A percentile compares a stretch with the other conserved stretches of the same genome.
These are phyloP conservation scores for Microctenopoma stevenorrisi DNA, from an alignment of 2,797 vertebrate species.

Conservation along the genomic window DNA sequence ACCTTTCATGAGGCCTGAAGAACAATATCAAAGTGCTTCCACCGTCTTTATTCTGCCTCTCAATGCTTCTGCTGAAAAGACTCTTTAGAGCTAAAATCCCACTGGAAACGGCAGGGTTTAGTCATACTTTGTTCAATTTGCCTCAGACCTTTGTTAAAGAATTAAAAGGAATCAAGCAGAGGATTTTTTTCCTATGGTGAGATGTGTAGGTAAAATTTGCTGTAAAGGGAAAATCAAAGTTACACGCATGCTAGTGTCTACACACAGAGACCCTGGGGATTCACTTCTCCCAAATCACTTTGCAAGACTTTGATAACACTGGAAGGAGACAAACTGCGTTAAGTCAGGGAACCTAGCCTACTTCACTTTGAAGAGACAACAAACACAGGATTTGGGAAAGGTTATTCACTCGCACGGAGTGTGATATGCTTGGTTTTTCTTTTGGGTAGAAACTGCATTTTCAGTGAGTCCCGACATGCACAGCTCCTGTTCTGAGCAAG, in stretches of 20 bases:
- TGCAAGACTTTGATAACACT: slow-evolving; percentile 57
- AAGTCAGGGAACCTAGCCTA: slow-evolving; percentile 32
- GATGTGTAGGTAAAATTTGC: slow-evolving; percentile 64
- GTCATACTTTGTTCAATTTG: slow-evolving; percentile 60
- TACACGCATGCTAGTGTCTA: slow-evolving; percentile 34
- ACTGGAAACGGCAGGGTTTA: slow-evolving; percentile 51
- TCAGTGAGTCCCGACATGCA: too few relatives aligned
- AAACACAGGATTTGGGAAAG: slow-evolving; percentile 7
- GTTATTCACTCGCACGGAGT: slow-evolving; percentile 7
- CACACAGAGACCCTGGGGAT: slow-evolving; percentile 52
- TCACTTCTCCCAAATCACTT: slow-evolving; percentile 57
- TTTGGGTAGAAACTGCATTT: too few relatives aligned
- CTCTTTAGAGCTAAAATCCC: slow-evolving; percentile 61
- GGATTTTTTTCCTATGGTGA: slow-evolving; percentile 46
- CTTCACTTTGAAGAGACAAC: slow-evolving; percentile 28
- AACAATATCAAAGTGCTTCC: slow-evolving; percentile 50
- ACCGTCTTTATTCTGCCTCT: slow-evolving; percentile 40
- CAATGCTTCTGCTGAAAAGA: slow-evolving; percentile 31
- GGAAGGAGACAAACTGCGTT: slow-evolving; percentile 44
- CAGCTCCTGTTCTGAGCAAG: too few relatives aligned
- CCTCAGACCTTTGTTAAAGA: slow-evolving; percentile 58
- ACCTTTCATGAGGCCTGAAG: slow-evolving; percentile 41
- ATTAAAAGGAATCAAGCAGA: slow-evolving; percentile 63
- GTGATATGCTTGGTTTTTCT: not conserved
- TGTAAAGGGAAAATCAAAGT: slow-evolving; percentile 69